phyloP scores from a whole-genome alignment of 2,888 invertebrate species.

The Oscheius sp. region DNA sequence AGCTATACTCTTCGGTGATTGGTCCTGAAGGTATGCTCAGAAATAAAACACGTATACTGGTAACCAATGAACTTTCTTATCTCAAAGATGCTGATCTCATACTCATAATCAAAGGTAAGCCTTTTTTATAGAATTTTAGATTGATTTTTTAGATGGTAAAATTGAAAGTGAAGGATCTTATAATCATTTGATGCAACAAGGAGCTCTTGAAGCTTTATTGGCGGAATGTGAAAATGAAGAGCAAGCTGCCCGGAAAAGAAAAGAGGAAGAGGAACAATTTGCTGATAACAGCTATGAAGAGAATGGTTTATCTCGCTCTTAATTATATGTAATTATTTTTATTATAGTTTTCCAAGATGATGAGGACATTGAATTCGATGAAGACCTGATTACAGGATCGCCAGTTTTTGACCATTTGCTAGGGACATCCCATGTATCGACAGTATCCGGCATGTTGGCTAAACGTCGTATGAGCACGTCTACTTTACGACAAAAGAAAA shows the following conservation, averaged over 20 bases:
- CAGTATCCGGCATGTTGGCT: constrained; percentile 69
- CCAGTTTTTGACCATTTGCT: constrained; percentile 59
- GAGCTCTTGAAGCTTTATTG: constrained; percentile 65
- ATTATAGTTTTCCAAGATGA: constrained; percentile 16
- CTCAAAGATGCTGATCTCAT: constrained; percentile 91
- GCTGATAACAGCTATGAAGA: constrained; percentile 47
- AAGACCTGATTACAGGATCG: constrained; percentile 53
- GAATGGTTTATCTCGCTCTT: constrained; percentile 36
- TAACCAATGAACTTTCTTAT: constrained; percentile 94
- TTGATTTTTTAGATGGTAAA: constrained; percentile 56
- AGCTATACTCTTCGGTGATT: constrained; percentile 57
- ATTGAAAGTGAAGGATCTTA: constrained; percentile 68
- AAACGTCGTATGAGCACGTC: constrained; percentile 49
- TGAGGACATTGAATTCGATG: constrained; percentile 24
- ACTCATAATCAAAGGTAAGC: constrained; percentile 83
- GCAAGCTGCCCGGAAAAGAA: constrained; percentile 45
- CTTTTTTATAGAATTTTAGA: too few species aligned
- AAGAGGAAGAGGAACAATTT: constrained; percentile 48
- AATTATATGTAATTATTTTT: background rate
- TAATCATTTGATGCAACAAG: constrained; percentile 65
- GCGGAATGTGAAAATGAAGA: constrained; percentile 66
- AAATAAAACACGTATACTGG: constrained; percentile 85
- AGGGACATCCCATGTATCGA: constrained; percentile 69
- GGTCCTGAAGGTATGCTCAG: constrained; percentile 72
- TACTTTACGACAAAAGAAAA: constrained; percentile 37